Conservation (phyloP, 1,140 invertebrate genomes). For the Acromyrmex echinatior region DNA sequence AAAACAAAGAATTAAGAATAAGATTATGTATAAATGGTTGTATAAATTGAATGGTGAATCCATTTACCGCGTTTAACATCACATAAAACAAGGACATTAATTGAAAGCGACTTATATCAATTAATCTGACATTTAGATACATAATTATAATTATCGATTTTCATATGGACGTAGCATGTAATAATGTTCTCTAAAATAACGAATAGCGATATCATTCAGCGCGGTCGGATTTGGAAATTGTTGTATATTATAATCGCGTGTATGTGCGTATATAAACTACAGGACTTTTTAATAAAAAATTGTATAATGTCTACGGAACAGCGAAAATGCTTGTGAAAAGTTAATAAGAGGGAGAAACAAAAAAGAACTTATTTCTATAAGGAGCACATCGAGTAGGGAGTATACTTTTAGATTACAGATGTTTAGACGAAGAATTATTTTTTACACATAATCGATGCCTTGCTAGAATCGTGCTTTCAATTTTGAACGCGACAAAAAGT, state of each 20-base stretch:
- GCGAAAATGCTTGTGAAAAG: conserved; percentile 21
- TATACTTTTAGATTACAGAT: conserved; percentile 39
- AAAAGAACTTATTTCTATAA: conserved; percentile 38
- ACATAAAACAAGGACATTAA: background rate
- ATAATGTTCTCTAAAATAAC: conserved; percentile 20
- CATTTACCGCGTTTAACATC: background rate
- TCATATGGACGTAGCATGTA: conserved; percentile 15
- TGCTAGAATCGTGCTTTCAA: conserved; percentile 62
- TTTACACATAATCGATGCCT: conserved; percentile 74
- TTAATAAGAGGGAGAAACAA: background rate
- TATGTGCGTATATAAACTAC: conserved; percentile 12
- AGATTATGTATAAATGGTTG: conserved; percentile 8
- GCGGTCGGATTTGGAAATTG: background rate
- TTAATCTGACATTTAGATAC: background rate
- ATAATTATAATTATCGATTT: conserved; percentile 37
- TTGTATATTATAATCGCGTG: conserved; percentile 42
- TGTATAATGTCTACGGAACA: conserved; percentile 2
- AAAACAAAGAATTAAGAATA: background rate
- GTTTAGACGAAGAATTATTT: conserved; percentile 69
- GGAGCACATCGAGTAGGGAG: conserved; percentile 46
- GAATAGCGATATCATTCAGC: conserved; percentile 11
- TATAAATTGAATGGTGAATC: conserved; percentile 20
- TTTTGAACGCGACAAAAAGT: conserved; percentile 37
- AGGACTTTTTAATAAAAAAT: conserved; percentile 23
- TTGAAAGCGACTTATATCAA: conserved; percentile 23